Evolutionary conservation across 2,888 invertebrate genomes (phyloP).

Genomic region (Scrobipalpa costella): DNA sequence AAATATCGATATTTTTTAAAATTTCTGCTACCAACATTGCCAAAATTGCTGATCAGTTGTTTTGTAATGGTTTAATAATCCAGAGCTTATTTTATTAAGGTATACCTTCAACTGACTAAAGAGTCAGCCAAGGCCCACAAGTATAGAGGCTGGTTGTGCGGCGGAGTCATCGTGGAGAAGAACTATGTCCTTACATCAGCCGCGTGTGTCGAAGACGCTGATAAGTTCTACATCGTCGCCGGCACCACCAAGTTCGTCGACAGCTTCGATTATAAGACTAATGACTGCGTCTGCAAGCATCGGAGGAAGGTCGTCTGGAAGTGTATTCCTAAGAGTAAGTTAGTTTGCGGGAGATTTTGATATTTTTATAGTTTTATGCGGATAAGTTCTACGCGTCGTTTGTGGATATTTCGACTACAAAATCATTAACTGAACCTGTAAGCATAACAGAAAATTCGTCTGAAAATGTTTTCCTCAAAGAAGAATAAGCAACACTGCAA

Average conservation of each 20-base stretch:
- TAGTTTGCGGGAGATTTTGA: not conserved
- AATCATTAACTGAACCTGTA: too few species aligned
- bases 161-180: conserved; percentile 66
- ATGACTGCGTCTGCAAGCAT: conserved; percentile 68
- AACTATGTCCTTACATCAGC: conserved; percentile 71
- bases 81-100: conserved; percentile 43
- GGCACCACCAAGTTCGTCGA: conserved; percentile 70
- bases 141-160: conserved; percentile 73
- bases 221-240: conserved; percentile 70
- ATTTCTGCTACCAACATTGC: too few species aligned
- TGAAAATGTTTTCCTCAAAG: too few species aligned
- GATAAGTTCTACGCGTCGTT: too few species aligned
- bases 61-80: too few species aligned
- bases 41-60: too few species aligned
- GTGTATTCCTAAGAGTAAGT: conserved; percentile 75
- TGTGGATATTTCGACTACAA: too few species aligned
- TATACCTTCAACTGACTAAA: conserved; percentile 71
- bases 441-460: too few species aligned
- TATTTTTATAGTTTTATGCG: too few species aligned
- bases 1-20: too few species aligned
- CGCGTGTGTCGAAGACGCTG: conserved; percentile 74
- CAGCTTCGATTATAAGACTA: conserved; percentile 65
- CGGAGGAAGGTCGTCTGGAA: conserved; percentile 72
- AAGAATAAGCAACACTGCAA: too few species aligned
- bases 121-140: conserved; percentile 74